Conservation (phyloP, 2,888 invertebrate species). For the Conus canariensis region DNA sequence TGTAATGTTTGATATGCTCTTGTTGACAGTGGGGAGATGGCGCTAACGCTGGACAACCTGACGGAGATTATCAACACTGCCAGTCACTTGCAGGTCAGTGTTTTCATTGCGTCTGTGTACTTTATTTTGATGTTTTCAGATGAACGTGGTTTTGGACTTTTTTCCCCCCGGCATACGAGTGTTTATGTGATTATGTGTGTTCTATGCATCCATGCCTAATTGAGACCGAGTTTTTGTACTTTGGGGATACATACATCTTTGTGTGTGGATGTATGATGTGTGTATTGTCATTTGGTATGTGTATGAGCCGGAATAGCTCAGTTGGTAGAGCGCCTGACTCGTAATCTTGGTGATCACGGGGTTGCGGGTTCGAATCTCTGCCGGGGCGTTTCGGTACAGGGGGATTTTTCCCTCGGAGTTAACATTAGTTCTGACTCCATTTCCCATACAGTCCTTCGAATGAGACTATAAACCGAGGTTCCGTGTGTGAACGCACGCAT, state of each 20-base stretch:
- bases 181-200: not conserved
- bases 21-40: constrained; percentile 69
- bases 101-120: not conserved
- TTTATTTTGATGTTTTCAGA: not conserved
- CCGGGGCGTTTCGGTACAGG: too few relatives aligned
- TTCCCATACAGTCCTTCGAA: too few relatives aligned
- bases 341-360: too few relatives aligned
- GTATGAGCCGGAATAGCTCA: too few relatives aligned
- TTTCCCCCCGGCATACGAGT: not conserved
- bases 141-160: too few relatives aligned
- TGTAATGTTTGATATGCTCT: not conserved
- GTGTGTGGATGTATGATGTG: not conserved
- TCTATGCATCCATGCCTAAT: not conserved
- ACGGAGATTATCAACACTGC: constrained; percentile 76
- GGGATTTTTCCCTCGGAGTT: too few relatives aligned
- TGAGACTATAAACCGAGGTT: too few relatives aligned
- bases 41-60: constrained; percentile 72
- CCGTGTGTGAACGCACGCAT: too few relatives aligned
- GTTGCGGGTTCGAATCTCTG: too few relatives aligned
- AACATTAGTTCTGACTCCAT: too few relatives aligned
- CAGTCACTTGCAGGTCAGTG: constrained; percentile 60
- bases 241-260: not conserved
- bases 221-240: not conserved
- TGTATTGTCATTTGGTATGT: not conserved
- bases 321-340: too few relatives aligned